Base-by-base conservation (phyloP, 2,888 invertebrate species). In the Eristalinus sepulchralis region DNA sequence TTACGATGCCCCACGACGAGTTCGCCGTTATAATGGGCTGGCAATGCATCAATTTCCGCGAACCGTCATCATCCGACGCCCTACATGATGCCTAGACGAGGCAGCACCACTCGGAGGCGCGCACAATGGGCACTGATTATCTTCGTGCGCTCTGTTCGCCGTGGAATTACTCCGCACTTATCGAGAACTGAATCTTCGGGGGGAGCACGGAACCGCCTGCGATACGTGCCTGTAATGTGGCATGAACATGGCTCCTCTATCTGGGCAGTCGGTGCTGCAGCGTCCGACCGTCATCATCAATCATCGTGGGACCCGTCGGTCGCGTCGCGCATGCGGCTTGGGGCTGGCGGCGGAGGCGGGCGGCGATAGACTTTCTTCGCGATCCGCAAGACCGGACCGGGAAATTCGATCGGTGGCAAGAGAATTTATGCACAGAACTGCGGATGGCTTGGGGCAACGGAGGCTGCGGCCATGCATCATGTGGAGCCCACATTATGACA, bases 51-150 rank as follows among this genome's bases (percentile, higher is more conserved):
- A 86, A 86, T 83, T 86, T 78, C 59, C 70, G 27, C 53, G 59
- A 66, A 80, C 75, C 83, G 39, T 75, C 83, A 83, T 80, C 83
- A 83, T 83, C 71, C 47, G 83, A 86, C 86, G 86, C 86, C 86
- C 86, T 78, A 86, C 78, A 83, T 83, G 86, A 86, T 71, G 60
- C 53, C 86, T 86, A 79, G 86, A 75, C 86, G 83, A 70, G 33
- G 27, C 2, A 73, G 73, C 55, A 77, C 63, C 76, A 82, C 82
- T 73, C 13, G 60, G 33, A 67, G 77, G 81, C 66, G 72, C 63
- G 36, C 71, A 72, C 72, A 85, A 76, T 80, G 57, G 80, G 33
- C 64, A 73, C 67, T 68, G 76, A 84, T 81, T 77, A 77, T 72
- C 76, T 72, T 55, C 10, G 53, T 20, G 55, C n/a, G 63, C 39